Evolutionary conservation across 1,140 invertebrate species (phyloP).

Genomic region (Pogonomyrmex barbatus): DNA sequence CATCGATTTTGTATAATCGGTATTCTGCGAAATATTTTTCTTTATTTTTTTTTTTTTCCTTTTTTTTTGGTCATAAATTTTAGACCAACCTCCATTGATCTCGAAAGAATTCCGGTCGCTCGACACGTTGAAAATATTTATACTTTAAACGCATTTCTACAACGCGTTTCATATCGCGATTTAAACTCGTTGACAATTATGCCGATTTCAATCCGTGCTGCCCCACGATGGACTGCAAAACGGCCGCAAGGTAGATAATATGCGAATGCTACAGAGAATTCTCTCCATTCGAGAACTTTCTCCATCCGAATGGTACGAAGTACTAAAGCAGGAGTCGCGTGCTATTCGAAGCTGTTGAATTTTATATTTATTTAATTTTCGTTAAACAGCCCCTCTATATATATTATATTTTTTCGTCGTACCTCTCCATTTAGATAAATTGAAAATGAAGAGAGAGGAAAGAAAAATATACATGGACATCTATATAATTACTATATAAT

Average conservation of each 20-base stretch:
- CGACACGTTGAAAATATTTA: background rate
- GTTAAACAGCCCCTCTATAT: background rate
- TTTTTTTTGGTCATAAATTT: too few species aligned
- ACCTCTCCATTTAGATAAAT: background rate
- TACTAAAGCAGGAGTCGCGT: background rate
- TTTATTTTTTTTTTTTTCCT: too few species aligned
- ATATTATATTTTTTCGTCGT: background rate
- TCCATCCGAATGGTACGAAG: conserved; percentile 16
- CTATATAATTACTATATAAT: too few species aligned
- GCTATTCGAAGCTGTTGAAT: background rate
- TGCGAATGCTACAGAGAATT: conserved; percentile 21
- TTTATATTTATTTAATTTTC: background rate
- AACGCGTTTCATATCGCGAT: background rate
- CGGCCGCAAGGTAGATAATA: background rate
- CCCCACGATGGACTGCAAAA: background rate
- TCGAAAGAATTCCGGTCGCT: background rate
- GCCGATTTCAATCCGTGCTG: background rate
- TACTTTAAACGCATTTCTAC: background rate
- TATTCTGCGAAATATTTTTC: background rate
- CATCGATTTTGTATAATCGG: background rate
- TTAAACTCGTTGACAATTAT: background rate
- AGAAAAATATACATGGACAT: background rate
- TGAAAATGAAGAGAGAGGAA: background rate
- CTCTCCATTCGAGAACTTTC: conserved; percentile 43
- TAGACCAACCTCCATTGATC: background rate